A percentile compares a stretch with the other conserved stretches of the same genome.
Evolutionary conservation across 1,140 invertebrate genomes (phyloP).

Genomic region (Notospermus geniculatus): DNA sequence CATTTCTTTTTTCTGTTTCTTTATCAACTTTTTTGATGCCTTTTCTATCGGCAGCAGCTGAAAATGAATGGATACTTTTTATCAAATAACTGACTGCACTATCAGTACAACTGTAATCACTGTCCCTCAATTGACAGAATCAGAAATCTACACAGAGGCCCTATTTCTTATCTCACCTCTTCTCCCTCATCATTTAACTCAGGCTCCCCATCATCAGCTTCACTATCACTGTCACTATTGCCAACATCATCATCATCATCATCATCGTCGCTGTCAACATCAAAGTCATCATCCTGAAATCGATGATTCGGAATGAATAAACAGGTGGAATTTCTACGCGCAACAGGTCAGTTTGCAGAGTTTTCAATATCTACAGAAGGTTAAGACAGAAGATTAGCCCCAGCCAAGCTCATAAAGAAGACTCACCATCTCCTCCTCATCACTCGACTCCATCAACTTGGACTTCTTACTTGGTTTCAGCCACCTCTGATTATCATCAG

Average conservation of each 20-base stretch:
- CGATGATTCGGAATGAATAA: too few species aligned
- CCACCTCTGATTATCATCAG: conserved; percentile 71
- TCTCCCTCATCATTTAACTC: conserved; percentile 61
- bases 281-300: conserved; percentile 31
- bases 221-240: conserved; percentile 13
- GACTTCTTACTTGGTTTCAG: conserved; percentile 57
- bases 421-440: conserved; percentile 15
- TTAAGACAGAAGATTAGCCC: too few species aligned
- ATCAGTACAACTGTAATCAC: conserved; percentile 20
- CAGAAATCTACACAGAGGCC: too few species aligned
- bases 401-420: too few species aligned
- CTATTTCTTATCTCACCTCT: too few species aligned
- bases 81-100: too few species aligned
- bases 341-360: too few species aligned
- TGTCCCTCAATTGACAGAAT: too few species aligned
- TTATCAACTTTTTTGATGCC: conserved; percentile 75
- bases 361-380: too few species aligned
- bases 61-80: too few species aligned
- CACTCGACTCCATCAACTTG: conserved; percentile 1
- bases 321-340: too few species aligned
- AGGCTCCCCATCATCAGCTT: conserved; percentile 6
- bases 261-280: conserved; percentile 22
- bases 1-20: conserved; percentile 68
- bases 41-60: conserved; percentile 80
- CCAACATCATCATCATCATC: conserved; percentile 27